Percentiles rank a stretch among this genome's conserved stretches.
Conservation (phyloP, 2,113 vertebrate species). For the Mionectes macconnelli region DNA sequence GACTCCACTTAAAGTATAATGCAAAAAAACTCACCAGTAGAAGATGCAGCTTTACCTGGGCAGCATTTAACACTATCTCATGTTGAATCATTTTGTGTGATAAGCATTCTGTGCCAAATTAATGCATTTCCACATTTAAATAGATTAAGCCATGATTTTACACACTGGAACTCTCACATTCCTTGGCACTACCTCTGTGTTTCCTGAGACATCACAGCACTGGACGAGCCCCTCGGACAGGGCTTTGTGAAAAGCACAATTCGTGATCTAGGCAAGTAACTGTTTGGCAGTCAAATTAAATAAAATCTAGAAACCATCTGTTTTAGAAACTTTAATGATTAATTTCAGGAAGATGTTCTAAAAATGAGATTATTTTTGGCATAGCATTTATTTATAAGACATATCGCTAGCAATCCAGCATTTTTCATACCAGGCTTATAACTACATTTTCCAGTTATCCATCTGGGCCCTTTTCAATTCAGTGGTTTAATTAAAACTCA, state of each 20-base stretch:
- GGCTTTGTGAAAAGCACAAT: constrained; percentile 27
- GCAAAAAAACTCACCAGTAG: not conserved
- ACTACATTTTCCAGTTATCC: constrained; percentile 81
- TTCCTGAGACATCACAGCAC: not conserved
- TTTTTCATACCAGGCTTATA: constrained; percentile 78
- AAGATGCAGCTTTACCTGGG: not conserved
- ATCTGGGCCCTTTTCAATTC: constrained; percentile 84
- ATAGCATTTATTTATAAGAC: constrained; percentile 72
- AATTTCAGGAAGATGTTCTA: constrained; percentile 74
- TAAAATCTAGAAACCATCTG: constrained; percentile 78
- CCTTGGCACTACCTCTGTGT: not conserved
- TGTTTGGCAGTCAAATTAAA: constrained; percentile 66
- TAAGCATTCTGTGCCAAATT: not conserved
- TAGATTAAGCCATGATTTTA: not conserved
- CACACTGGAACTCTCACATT: not conserved
- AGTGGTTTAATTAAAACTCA: constrained; percentile 85
- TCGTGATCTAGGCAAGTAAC: constrained; percentile 34
- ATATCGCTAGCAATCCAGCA: constrained; percentile 67
- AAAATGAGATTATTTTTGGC: constrained; percentile 74
- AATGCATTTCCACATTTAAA: not conserved
- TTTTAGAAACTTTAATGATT: constrained; percentile 76
- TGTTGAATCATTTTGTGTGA: rapidly evolving
- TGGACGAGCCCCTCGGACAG: not conserved
- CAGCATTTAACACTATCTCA: not conserved
- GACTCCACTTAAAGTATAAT: not conserved